Base-by-base conservation (phyloP, 1,140 invertebrate genomes). In the Ericerus pela region DNA sequence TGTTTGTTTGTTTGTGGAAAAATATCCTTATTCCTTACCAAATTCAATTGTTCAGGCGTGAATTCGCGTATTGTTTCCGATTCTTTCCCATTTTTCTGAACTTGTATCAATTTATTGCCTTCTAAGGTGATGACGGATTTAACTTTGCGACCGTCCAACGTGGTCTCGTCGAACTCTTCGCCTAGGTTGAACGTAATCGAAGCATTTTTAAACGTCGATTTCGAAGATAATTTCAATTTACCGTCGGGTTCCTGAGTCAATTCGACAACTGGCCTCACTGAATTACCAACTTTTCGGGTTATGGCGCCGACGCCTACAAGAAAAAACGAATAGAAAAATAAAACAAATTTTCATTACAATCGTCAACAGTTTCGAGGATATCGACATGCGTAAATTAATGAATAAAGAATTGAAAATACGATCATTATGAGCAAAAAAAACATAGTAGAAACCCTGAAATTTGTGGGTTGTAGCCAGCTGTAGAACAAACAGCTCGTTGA, bases 151-250 rank as follows among this genome's bases (percentile, higher is more conserved):
- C 87, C 88, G 67, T 93, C 88, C 16, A 82, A 74, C 6, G 88
- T 92, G 60, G 82, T 81, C 63, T 93, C 86, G 10, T 89, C 84
- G 67, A 92, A 88, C 66, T 88, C 84, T 60, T 84, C 79, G 22
- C 81, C 84, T 3, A 87, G 73, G 68, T 79, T 86, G 70, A 93
- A 94, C 59, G 76, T 80, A 38, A 85, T 77, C 55, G 80, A 75
- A 0, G 79, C 76, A 61, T 77, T 89, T 67, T 91, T 92, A 68
- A 93, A 90, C 1, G 86, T 85, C 10, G 88, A 88, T 2, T 75
- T 75, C 1, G 87, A 88, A 58, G 81, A 81, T 29, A 93, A 62
- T 1, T 76, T 78, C 70, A 82, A 91, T 2, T 69, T 63, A 60
- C 78, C 84, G 53, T 80, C 82, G 8, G 80, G 78, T 54, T 79